Base-by-base conservation (phyloP, 2,888 invertebrate genomes). In the Strigamia transsilvanica region DNA sequence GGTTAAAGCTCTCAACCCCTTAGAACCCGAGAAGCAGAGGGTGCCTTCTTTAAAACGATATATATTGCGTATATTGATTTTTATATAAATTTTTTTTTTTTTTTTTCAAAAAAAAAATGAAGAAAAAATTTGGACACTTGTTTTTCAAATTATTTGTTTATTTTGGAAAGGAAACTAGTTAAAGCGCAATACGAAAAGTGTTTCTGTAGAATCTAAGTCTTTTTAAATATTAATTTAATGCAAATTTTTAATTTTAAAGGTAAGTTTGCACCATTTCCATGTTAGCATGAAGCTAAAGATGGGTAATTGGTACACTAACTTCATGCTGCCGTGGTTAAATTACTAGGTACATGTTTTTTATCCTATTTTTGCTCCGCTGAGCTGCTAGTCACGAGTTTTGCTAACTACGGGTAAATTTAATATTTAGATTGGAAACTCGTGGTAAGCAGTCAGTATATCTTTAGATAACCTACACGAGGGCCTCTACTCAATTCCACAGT, bases 1-100 rank as follows among this genome's bases (percentile, higher is more conserved):
- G 82, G 82, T 82, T 82, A 82, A 82, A 82, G 77, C 42, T 82
- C 27, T 32, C 82, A 82, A 41, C 82, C 34, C 32, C 61, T 77
- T 32, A 82, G 82, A 66, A 18, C 78, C 81, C 82, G 34, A 42
- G 82, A 78, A 82, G 82, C 78, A 82, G 77, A 78, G 78, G 77
- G 82, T 82, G 78, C 77, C 82, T 78, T 77, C 77, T 32, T 81
- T 80, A 51, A 79, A 79, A 18, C 79, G 15, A 42, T 77, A 41
- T 41, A 79, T 27, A 18, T 32, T 78, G 78, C 41, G 38, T 78
- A 9, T 78, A 38, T 9, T 77, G 15, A 34, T 77, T 77, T 77
- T 77, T 77, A 27, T 18, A 3, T 66, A n/a, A n/a, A n/a, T 12
- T 66, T 66, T 66, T 73, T 27, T 2, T 27, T 27, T 27, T 27